phyloP scores from a whole-genome alignment of 1,140 invertebrate species.

The Nephila pilipes region DNA sequence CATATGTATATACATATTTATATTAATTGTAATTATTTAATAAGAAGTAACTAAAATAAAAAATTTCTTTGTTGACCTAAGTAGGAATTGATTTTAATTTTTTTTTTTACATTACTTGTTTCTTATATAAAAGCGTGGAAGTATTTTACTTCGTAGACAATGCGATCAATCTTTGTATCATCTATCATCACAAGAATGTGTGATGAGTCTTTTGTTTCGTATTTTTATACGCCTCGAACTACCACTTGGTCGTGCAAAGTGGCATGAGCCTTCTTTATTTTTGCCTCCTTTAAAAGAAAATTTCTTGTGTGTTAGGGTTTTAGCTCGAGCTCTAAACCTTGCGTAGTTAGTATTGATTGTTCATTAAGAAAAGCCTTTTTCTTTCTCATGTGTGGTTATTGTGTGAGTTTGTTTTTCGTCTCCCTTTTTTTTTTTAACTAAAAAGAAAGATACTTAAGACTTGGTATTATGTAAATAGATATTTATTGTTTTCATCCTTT shows the following conservation, averaged over 20 bases:
- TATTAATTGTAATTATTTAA: too few species aligned
- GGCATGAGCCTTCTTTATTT: neutral
- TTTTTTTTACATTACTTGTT: too few species aligned
- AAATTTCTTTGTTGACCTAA: too few species aligned
- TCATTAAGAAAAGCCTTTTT: neutral
- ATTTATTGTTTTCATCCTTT: neutral
- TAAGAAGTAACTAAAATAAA: too few species aligned
- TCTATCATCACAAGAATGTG: neutral
- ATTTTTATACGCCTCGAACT: neutral
- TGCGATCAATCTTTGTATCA: conserved; percentile 32
- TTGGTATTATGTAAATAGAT: neutral
- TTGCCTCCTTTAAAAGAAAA: neutral
- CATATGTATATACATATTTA: too few species aligned
- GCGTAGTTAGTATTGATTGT: conserved; percentile 10
- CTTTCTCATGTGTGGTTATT: neutral
- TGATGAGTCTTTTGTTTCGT: conserved; percentile 12
- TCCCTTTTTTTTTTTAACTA: neutral
- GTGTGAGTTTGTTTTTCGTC: neutral
- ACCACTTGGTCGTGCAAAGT: neutral
- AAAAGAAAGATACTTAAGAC: neutral
- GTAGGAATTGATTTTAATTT: too few species aligned
- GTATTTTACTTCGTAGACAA: neutral
- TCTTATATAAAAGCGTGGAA: neutral
- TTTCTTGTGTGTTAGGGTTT: neutral
- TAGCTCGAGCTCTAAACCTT: neutral